A percentile compares a stretch with the other conserved stretches of the same genome.
These are phyloP conservation scores for Spodoptera litura DNA, from an alignment of 1,140 invertebrate species.

Conservation along the genomic window DNA sequence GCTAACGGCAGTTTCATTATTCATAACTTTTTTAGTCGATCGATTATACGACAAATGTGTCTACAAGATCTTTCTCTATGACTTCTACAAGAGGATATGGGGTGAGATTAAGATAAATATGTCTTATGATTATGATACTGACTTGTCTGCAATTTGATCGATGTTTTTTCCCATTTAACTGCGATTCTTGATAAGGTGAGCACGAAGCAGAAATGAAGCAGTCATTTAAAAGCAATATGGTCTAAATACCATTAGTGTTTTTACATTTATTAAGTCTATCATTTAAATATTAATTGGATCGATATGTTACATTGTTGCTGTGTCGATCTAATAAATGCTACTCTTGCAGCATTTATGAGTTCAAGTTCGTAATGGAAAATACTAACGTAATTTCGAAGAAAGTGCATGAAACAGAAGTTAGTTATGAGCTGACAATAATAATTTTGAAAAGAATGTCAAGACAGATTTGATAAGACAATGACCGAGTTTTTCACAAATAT, in stretches of 20 bases:
- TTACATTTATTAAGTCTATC: no score
- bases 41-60: constrained; percentile 12
- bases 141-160: no score
- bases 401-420: no score
- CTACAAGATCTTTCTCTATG: constrained; percentile 31
- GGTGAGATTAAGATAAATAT: constrained; percentile 28
- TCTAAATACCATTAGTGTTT: neutral
- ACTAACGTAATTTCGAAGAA: no score
- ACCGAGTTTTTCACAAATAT: no score
- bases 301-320: neutral
- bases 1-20: constrained; percentile 47
- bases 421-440: no score
- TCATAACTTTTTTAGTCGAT: constrained; percentile 38
- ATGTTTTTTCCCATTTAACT: no score
- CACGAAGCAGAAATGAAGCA: no score
- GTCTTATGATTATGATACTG: constrained; percentile 6
- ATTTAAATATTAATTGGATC: neutral
- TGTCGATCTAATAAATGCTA: no score
- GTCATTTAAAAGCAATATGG: constrained; percentile 8
- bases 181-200: no score
- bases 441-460: no score
- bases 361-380: neutral
- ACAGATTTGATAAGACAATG: no score
- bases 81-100: neutral
- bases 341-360: neutral